Evolutionary conservation across 2,888 invertebrate genomes (phyloP), one percentile per base, ranked within the genome.

Genomic region (Rugalucina vietnamica): DNA sequence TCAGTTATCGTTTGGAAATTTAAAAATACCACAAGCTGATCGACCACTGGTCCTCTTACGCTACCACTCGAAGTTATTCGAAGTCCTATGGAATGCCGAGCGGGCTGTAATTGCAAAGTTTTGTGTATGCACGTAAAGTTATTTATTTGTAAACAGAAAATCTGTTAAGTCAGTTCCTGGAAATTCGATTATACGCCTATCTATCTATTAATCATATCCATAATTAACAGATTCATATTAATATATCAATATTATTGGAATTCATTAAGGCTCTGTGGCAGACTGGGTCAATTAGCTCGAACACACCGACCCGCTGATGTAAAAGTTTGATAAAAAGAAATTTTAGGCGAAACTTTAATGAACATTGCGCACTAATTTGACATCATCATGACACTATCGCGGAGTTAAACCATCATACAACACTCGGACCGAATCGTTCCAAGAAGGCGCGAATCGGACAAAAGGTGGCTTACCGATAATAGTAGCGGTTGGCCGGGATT

Each of bases 381-480:
- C 87, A 81, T 39, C 57, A 65, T 49, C 32, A 34, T 82, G 84
- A 70, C 84, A 84, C 82, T 70, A 76, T 73, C 71, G 37, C 43
- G 3, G 34, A 65, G 34, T 36, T 37, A 72, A 43, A 43, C 72
- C 72, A 36, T 72, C 72, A 72, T 72, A 72, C 72, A 43, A 21
- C 72, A 39, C 72, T 72, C 10, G n/a, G 39, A 72, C 10, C 65
- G 5, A 72, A 72, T 12, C 43, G 72, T 14, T 12, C 49, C 29
- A 27, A 43, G 29, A 72, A 36, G 72, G 72, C 72, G 72, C 72
- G 72, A 72, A 72, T 2, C 8, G 72, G 72, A 72, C 72, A 72
- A 72, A 65, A 60, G 79, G 83, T 79, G 74, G 73, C 71, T 39
- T 79, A 83, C 83, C 83, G 83, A 83, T 83, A 83, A 83, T 70